A percentile compares a stretch with the other conserved stretches of the same genome.
These are phyloP conservation scores for Sparus aurata DNA, from an alignment of 2,797 vertebrate genomes.

Conservation along the genomic window DNA sequence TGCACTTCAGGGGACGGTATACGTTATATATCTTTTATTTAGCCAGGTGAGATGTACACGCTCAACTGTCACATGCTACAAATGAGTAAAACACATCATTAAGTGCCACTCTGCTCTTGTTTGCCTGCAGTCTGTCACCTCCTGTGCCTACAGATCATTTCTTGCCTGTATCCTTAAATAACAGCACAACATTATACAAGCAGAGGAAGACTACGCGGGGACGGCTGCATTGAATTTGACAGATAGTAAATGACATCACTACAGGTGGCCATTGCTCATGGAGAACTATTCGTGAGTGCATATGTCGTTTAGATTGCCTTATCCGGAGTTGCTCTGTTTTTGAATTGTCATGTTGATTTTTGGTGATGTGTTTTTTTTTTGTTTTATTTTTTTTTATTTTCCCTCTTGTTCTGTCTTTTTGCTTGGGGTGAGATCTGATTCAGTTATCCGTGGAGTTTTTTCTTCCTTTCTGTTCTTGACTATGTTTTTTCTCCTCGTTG, in stretches of 20 bases:
- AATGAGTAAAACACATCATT: too few species aligned
- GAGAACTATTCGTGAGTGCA: constrained; percentile 44
- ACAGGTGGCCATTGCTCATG: constrained; percentile 15
- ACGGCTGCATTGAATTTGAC: background rate
- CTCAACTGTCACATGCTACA: too few species aligned
- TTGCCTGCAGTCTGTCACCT: constrained; percentile 2
- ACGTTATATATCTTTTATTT: too few species aligned
- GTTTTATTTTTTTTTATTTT: too few species aligned
- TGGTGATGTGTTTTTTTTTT: constrained; percentile 18
- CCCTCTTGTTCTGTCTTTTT: constrained; percentile 11
- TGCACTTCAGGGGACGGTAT: background rate
- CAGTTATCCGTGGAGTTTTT: constrained; percentile 25
- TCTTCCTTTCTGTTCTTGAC: constrained; percentile 21
- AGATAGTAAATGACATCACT: constrained; percentile 26
- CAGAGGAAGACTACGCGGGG: background rate
- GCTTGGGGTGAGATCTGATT: constrained; percentile 38
- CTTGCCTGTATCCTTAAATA: constrained; percentile 11
- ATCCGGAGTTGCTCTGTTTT: constrained; percentile 24
- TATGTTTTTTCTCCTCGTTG: constrained; percentile 27
- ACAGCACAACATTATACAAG: background rate
- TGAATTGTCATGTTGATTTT: constrained; percentile 33
- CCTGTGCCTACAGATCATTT: constrained; percentile 6
- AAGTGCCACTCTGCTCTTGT: background rate
- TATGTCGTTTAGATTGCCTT: constrained; percentile 27
- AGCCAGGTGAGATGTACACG: too few species aligned